Percentiles rank a stretch among this genome's conserved stretches.
Evolutionary conservation across 2,113 vertebrate species (phyloP).

Genomic region (Centrocercus urophasianus): DNA sequence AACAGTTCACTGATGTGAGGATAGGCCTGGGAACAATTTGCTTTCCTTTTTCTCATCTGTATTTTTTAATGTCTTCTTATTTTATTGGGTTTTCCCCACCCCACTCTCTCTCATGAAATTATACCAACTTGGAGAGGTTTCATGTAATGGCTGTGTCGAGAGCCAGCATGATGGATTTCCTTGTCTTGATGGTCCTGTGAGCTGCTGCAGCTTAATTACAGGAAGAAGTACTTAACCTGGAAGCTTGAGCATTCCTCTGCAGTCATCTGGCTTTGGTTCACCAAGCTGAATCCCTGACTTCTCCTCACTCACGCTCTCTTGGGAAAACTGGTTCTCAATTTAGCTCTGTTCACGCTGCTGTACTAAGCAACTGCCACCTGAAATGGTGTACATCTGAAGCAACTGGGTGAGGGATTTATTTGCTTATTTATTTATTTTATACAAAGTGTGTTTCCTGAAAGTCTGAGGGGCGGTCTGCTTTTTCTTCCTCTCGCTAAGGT

Average conservation of each 20-base stretch:
- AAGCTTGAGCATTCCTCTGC: not conserved
- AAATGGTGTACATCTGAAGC: not conserved
- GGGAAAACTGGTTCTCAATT: constrained; percentile 11
- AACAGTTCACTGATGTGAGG: not conserved
- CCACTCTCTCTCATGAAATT: not conserved
- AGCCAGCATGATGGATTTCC: not conserved
- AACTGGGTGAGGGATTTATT: not conserved
- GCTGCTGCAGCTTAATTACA: not conserved
- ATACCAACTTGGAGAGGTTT: not conserved
- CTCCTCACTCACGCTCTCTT: not conserved
- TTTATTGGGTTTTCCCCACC: not conserved
- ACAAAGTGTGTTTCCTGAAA: not conserved
- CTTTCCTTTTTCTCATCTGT: not conserved
- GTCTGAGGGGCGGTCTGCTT: not conserved
- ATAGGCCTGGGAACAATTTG: not conserved
- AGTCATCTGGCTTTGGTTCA: not conserved
- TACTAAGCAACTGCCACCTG: not conserved
- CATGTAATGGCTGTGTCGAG: fast-evolving
- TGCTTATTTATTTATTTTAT: not conserved
- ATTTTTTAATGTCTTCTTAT: not conserved
- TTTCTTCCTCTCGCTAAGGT: not conserved
- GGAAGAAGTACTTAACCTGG: not conserved
- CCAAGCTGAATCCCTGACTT: not conserved
- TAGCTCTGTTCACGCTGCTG: not conserved
- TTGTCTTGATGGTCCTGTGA: not conserved